Evolutionary conservation across 2,888 invertebrate genomes (phyloP).

Genomic region (Tenthredo distinguenda): DNA sequence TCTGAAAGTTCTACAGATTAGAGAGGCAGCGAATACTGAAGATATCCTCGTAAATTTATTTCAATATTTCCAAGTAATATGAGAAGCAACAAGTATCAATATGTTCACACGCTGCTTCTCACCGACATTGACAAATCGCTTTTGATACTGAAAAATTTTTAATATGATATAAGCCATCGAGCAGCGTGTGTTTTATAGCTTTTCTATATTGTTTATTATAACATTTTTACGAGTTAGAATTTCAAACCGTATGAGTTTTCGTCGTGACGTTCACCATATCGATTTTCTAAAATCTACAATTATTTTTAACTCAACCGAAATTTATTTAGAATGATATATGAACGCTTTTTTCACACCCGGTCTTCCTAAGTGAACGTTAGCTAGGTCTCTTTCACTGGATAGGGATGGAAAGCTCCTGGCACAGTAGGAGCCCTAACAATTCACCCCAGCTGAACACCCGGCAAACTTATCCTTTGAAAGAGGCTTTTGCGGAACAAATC

Average conservation of each 20-base stretch:
- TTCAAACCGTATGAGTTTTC: not conserved
- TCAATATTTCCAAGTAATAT: not conserved
- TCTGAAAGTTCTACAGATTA: not conserved
- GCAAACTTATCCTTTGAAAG: not conserved
- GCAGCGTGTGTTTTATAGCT: not conserved
- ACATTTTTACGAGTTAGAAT: not conserved
- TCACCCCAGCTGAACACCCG: not conserved
- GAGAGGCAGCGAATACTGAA: not conserved
- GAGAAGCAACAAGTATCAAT: not conserved
- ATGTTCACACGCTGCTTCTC: not conserved
- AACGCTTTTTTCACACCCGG: not conserved
- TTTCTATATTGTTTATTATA: not conserved
- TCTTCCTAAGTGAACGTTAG: not conserved
- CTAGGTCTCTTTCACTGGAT: not conserved
- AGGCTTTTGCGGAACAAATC: slow-evolving; percentile 17
- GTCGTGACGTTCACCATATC: not conserved
- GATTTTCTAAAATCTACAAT: no score
- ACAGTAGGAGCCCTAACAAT: not conserved
- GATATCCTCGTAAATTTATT: not conserved
- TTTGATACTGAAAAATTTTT: not conserved
- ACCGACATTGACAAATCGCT: slow-evolving; percentile 9
- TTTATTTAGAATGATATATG: not conserved
- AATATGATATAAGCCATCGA: not conserved
- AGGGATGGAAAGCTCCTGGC: not conserved
- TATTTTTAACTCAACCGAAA: not conserved